phyloP scores from a whole-genome alignment of 2,797 vertebrate genomes.

The Lophotriccus pileatus region DNA sequence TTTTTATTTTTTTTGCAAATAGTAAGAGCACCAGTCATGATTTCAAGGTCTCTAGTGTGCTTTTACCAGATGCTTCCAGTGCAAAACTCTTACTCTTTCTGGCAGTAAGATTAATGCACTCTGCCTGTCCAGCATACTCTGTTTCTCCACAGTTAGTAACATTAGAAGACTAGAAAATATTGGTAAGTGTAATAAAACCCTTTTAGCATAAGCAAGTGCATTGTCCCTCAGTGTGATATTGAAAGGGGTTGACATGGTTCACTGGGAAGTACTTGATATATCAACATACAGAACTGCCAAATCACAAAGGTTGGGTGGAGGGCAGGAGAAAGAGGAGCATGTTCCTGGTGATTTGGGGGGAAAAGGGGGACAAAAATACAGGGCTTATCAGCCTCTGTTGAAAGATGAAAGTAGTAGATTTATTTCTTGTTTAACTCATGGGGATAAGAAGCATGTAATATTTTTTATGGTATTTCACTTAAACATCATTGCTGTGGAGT shows the following conservation, averaged over 20 bases:
- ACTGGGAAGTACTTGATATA: background rate
- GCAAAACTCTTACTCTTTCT: background rate
- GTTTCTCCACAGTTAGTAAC: background rate
- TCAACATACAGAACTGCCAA: background rate
- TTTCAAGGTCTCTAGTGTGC: background rate
- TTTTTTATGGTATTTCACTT: background rate
- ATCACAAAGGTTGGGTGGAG: background rate
- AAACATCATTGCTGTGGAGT: fast-evolving
- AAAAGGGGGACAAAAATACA: background rate
- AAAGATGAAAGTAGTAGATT: background rate
- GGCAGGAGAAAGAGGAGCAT: background rate
- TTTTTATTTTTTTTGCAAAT: background rate
- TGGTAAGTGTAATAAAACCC: background rate
- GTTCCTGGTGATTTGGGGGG: background rate
- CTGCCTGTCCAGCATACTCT: background rate
- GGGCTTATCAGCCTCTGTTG: background rate
- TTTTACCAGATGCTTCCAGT: background rate
- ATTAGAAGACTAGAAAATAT: background rate
- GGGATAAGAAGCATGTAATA: background rate
- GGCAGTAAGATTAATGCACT: background rate
- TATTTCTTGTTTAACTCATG: background rate
- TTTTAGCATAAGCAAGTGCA: background rate
- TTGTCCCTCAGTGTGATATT: background rate
- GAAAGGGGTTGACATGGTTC: background rate
- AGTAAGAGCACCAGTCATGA: background rate